phyloP scores from a whole-genome alignment of 2,797 vertebrate species.

The Oryzias dopingdopingensis region DNA sequence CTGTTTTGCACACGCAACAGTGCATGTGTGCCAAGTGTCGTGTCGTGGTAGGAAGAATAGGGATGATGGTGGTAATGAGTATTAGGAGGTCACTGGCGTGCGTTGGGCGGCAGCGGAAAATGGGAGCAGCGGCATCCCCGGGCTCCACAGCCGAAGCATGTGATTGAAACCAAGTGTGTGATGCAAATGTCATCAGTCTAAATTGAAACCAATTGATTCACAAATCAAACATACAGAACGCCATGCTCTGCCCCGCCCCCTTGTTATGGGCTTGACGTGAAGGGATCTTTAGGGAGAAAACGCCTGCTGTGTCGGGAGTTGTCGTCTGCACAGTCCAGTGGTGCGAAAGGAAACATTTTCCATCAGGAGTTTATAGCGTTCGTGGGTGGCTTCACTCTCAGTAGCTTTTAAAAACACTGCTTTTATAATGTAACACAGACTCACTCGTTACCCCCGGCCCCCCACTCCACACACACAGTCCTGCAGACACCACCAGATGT shows the following conservation, averaged over 20 bases:
- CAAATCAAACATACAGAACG: constrained; percentile 51
- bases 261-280: constrained; percentile 39
- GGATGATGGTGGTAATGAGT: constrained; percentile 51
- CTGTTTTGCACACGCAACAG: constrained; percentile 13
- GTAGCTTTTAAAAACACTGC: constrained; percentile 42
- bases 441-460: constrained; percentile 20
- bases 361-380: constrained; percentile 51
- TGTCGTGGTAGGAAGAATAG: constrained; percentile 13
- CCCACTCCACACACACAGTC: constrained; percentile 16
- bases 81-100: constrained; percentile 50
- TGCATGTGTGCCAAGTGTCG: constrained; percentile 18
- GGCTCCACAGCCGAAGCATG: constrained; percentile 21
- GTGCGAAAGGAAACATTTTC: constrained; percentile 43
- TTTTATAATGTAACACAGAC: constrained; percentile 54
- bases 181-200: constrained; percentile 37
- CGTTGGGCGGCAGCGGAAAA: constrained; percentile 41
- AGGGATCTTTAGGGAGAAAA: constrained; percentile 16
- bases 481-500: constrained; percentile 18
- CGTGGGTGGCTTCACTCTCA: constrained; percentile 42
- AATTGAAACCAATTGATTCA: constrained; percentile 62
- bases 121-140: constrained; percentile 26
- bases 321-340: constrained; percentile 52
- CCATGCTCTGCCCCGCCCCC: constrained; percentile 12
- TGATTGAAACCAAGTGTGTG: constrained; percentile 40
- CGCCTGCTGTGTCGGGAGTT: constrained; percentile 8